Evolutionary conservation across 1,140 invertebrate genomes (phyloP), one percentile per base, ranked within the genome.

Genomic region (Leptonema lineaticorne): DNA sequence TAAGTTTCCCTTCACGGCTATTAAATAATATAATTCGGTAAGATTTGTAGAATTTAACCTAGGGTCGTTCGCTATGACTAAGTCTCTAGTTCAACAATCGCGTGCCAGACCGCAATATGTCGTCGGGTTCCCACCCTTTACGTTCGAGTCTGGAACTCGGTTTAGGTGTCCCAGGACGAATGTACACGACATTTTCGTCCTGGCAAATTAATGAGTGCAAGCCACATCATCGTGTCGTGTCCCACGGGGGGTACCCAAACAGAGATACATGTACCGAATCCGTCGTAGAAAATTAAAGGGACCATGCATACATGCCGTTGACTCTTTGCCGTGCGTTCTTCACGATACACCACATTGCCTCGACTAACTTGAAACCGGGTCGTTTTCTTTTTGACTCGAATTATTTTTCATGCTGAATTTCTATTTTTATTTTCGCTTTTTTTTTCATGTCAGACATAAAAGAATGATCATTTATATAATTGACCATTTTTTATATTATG

Each of bases 131-230:
- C 7, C 26, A 58, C 9, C 26, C 56, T 22, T 20, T 33, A 33
- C 5, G 30, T 33, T 33, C 48, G 20, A 53, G 56, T 30, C 24
- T 27, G 27, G 56, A 26, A 41, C 37, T 20, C 18, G 48, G 48
- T 16, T 18, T 14, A 26, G 3, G 46, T 1, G 22, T 30, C 45
- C 27, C 7, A 48, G 46, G 41, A 63, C 57, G 53, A 60, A 57
- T 63, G 56, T 60, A 62, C 68, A 60, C 63, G 62, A 69, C 68
- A 69, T 18, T 37, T 53, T 59, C 56, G 48, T 30, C 37, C 56
- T 57, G 20, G 68, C 53, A 66, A 65, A 69, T 69, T 69, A 66
- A 58, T 59, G 57, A 69, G 64, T 64, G 57, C 50, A 69, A 20
- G 53, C 67, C 62, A 69, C 68, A 69, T 64, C 50, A 58, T 64